Evolutionary conservation across 2,797 vertebrate species (phyloP).

Genomic region (Helarctos malayanus): DNA sequence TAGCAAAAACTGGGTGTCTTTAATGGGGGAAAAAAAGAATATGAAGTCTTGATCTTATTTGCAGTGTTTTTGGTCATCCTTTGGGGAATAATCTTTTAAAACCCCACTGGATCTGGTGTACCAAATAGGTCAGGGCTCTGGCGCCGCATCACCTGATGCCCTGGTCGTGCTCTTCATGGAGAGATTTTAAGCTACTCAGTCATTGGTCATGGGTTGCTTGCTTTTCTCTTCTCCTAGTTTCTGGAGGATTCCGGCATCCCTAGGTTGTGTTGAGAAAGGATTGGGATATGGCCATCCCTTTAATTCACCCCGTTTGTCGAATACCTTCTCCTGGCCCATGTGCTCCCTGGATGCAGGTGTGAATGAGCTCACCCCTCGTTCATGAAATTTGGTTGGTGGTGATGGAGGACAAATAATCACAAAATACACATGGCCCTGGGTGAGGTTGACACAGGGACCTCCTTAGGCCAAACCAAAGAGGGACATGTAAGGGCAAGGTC

Average conservation of each 20-base stretch:
- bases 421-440: not conserved
- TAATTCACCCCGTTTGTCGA: not conserved
- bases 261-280: not conserved
- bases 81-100: not conserved
- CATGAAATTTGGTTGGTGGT: not conserved
- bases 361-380: not conserved
- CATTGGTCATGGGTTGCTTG: not conserved
- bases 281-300: not conserved
- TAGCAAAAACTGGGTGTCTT: constrained; percentile 22
- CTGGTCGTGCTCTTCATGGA: not conserved
- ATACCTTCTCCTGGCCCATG: not conserved
- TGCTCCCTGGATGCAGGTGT: not conserved
- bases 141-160: not conserved
- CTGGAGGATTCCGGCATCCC: not conserved
- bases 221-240: not conserved
- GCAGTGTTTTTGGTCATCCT: not conserved
- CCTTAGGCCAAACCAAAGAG: not conserved
- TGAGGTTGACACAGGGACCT: not conserved
- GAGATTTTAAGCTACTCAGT: not conserved
- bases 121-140: not conserved
- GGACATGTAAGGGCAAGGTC: not conserved
- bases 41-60: not conserved
- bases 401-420: not conserved
- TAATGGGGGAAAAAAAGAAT: not conserved
- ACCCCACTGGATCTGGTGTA: not conserved